Conservation (phyloP, 2,797 vertebrate species). For the Clangula hyemalis region DNA sequence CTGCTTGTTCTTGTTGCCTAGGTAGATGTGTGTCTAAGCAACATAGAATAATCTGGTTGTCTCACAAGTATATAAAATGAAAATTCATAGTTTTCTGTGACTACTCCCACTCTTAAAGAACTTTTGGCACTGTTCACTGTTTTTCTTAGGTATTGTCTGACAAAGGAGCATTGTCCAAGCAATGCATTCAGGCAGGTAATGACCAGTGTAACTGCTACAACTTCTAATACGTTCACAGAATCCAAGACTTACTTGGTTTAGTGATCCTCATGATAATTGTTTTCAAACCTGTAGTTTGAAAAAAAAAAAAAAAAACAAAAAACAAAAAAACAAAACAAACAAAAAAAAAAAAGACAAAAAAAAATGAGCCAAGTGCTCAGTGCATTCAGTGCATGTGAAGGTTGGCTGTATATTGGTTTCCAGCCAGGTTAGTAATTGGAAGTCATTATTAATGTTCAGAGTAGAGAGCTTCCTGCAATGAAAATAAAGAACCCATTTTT, state of each 20-base stretch:
- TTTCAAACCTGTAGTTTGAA: too few relatives aligned
- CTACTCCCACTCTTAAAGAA: not conserved
- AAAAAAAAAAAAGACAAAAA: too few relatives aligned
- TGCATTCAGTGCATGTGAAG: not conserved
- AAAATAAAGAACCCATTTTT: not conserved
- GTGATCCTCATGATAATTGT: not conserved
- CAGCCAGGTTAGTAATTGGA: not conserved
- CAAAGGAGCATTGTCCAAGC: not conserved
- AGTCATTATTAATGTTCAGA: slow-evolving; percentile 14
- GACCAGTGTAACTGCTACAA: not conserved
- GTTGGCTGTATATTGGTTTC: not conserved
- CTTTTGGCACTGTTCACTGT: not conserved
- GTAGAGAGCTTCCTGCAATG: not conserved
- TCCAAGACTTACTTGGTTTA: not conserved
- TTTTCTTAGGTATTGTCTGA: not conserved
- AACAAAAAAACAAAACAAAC: too few relatives aligned
- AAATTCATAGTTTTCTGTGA: not conserved
- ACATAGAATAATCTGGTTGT: not conserved
- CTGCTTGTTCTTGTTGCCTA: not conserved
- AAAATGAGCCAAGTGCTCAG: not conserved
- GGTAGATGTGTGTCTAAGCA: not conserved
- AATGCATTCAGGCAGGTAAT: not conserved
- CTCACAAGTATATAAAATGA: not conserved
- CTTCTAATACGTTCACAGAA: not conserved
- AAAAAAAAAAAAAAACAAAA: too few relatives aligned